A percentile compares a stretch with the other conserved stretches of the same genome.
These are phyloP conservation scores for Trichomalopsis sarcophagae DNA, from an alignment of 1,140 invertebrate genomes.

Conservation along the genomic window DNA sequence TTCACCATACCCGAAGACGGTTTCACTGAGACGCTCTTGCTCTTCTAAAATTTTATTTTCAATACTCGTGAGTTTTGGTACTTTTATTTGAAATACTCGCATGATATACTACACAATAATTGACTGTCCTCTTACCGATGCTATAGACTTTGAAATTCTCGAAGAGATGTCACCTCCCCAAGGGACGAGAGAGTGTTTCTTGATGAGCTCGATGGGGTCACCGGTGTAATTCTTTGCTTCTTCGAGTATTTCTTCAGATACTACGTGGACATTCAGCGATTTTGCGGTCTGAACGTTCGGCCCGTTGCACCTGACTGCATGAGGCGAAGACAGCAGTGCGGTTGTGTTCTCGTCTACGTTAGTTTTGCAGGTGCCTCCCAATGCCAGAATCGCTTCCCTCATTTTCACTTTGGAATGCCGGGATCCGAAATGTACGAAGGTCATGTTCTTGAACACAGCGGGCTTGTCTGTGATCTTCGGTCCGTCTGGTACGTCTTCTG, in stretches of 20 bases:
- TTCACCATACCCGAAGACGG: conserved; percentile 82
- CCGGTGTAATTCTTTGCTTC: conserved; percentile 77
- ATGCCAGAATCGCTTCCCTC: background rate
- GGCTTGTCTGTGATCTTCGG: conserved; percentile 77
- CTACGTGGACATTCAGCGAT: conserved; percentile 84
- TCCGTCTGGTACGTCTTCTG: conserved; percentile 77
- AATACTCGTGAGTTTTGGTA: too few species aligned
- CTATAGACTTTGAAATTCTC: conserved; percentile 71
- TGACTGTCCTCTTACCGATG: conserved; percentile 22
- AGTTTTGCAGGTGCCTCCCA: conserved; percentile 84
- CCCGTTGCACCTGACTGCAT: conserved; percentile 79
- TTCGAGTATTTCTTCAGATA: conserved; percentile 87
- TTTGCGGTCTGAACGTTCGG: conserved; percentile 82
- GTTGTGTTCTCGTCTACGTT: conserved; percentile 81
- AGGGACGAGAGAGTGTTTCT: conserved; percentile 83
- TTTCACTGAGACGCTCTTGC: conserved; percentile 81
- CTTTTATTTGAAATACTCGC: too few species aligned
- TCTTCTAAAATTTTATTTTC: too few species aligned
- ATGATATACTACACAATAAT: too few species aligned
- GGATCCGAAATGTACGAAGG: conserved; percentile 77
- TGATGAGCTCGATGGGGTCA: conserved; percentile 79
- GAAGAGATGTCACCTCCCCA: conserved; percentile 85
- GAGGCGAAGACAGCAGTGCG: conserved; percentile 85
- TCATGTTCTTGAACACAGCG: conserved; percentile 85
- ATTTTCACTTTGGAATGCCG: conserved; percentile 57